Evolutionary conservation across 2,113 vertebrate species (phyloP).

Genomic region (Tetraodon nigroviridis): DNA sequence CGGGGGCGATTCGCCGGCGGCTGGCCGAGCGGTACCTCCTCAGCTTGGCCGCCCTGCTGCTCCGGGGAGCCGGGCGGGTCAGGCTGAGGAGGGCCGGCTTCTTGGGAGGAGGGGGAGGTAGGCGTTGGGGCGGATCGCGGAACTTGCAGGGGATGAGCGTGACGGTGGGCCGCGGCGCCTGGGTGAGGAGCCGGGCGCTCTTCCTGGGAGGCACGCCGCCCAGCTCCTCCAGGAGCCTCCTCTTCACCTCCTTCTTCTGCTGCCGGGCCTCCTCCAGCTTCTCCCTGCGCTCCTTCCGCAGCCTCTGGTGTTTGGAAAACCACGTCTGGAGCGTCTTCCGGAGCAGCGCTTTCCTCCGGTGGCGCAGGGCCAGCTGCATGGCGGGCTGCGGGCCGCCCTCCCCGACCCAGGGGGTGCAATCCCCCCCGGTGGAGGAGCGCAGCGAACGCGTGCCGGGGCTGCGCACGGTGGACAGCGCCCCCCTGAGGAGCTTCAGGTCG

Average conservation of each 20-base stretch:
- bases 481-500: constrained; percentile 90
- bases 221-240: constrained; percentile 87
- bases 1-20: constrained; percentile 83
- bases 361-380: constrained; percentile 87
- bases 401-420: constrained; percentile 49
- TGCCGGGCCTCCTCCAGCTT: constrained; percentile 81
- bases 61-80: constrained; percentile 60
- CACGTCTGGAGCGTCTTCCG: constrained; percentile 79
- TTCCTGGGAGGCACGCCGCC: constrained; percentile 89
- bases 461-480: constrained; percentile 84
- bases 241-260: constrained; percentile 87
- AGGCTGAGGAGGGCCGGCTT: constrained; percentile 60
- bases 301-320: constrained; percentile 74
- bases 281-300: constrained; percentile 74
- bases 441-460: constrained; percentile 80
- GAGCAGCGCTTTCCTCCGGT: constrained; percentile 86
- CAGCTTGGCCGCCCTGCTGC: constrained; percentile 56
- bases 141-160: constrained; percentile 83
- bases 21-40: constrained; percentile 65
- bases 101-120: constrained; percentile 60
- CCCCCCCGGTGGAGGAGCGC: constrained; percentile 79
- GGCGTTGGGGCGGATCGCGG: constrained; percentile 74
- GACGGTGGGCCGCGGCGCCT: constrained; percentile 76
- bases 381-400: constrained; percentile 73
- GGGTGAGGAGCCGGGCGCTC: constrained; percentile 88